These are phyloP conservation scores for Murina feae DNA, from an alignment of 2,113 vertebrate genomes.

Conservation along the genomic window DNA sequence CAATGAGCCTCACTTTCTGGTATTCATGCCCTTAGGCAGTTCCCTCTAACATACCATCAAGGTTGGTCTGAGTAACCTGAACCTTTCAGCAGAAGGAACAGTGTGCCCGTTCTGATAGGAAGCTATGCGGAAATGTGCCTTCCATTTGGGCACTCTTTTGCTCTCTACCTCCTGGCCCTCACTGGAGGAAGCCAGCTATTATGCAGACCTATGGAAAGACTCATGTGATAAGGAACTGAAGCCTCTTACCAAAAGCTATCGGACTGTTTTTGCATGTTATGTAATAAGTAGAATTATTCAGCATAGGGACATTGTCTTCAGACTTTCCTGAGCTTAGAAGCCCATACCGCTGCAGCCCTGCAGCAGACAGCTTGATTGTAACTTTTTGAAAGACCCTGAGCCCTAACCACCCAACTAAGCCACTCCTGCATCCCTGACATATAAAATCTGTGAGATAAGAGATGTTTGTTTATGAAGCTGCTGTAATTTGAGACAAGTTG, in stretches of 20 bases:
- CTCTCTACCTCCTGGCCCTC: not conserved
- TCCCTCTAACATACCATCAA: not conserved
- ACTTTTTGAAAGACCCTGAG: not conserved
- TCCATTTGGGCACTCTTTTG: not conserved
- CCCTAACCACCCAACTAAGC: not conserved
- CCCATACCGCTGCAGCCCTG: not conserved
- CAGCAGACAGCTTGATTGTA: not conserved
- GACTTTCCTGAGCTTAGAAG: not conserved
- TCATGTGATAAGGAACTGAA: not conserved
- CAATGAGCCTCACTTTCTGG: not conserved
- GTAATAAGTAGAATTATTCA: not conserved
- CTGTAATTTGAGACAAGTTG: slow-evolving; percentile 12
- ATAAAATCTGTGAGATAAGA: not conserved
- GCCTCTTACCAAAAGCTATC: not conserved
- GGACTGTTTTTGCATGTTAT: not conserved
- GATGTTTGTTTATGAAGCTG: not conserved
- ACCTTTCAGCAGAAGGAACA: not conserved
- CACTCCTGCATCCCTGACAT: not conserved
- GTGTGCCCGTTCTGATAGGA: not conserved
- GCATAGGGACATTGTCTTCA: not conserved
- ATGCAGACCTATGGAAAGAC: not conserved
- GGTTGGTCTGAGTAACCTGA: not conserved
- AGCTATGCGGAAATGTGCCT: not conserved
- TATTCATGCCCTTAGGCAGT: not conserved
- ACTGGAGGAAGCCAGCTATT: not conserved